Base-by-base conservation (phyloP, 2,113 vertebrate genomes). In the Tetrao urogallus region DNA sequence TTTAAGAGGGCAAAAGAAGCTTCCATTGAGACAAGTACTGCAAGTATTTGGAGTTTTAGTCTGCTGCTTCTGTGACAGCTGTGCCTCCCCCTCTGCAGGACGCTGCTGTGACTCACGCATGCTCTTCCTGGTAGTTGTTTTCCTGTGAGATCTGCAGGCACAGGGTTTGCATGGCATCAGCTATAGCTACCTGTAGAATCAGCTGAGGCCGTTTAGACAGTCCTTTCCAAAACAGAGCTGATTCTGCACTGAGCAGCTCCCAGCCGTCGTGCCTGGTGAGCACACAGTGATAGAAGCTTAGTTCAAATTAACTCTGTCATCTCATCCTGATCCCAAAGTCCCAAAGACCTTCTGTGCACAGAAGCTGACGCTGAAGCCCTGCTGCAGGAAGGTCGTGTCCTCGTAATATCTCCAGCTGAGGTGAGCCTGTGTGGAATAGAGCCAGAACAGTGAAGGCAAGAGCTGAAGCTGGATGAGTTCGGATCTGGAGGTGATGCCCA, bases 281-380 rank as follows among this genome's bases (percentile, higher is more conserved):
- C 30, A 4, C 50, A 8, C 17, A 12, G 2, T 4, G 5, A 10
- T 10, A 17, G 83, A 14, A 32, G 28, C 67, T 9, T 2, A 16
- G 28, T 8, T 22, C 83, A 73, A 4, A 47, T 20, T 36, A 50
- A 47, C 42, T 3, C 13, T 0, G 10, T 70, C 6, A 1, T 18
- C 56, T 61, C 32, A 50, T 36, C 70, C 91, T 43, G 22, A 3
- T 54, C n/a, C 50, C 70, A 32, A 25, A 71, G 76, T 12, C 74
- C 40, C 6, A n/a, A 20, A 21, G 20, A 16, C 45, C 61, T 30
- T 22, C 14, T 30, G 47, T 90, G 82, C 63, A 8, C 47, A 42
- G 75, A 32, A 40, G 10, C 8, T 66, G 27, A 50, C 52, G 2
- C 30, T 50, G 56, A 9, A 11, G 20, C 50, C 28, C 36, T 56